Conservation (phyloP, 2,113 vertebrate genomes). For the Thinocorus orbignyianus region DNA sequence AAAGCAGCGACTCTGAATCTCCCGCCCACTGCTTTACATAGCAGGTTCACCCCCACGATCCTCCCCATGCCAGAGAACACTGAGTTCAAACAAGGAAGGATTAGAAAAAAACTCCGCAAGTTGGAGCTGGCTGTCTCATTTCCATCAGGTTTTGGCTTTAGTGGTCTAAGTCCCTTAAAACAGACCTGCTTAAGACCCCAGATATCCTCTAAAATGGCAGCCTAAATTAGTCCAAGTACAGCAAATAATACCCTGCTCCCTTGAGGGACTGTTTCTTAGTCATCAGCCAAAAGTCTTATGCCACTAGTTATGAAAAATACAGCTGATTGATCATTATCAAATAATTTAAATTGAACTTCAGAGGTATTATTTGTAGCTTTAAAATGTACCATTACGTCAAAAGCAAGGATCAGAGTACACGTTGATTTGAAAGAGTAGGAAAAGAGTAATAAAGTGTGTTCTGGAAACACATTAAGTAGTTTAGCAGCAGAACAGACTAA, state of each 20-base stretch:
- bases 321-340: neutral
- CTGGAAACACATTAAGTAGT: neutral
- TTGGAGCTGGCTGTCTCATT: neutral
- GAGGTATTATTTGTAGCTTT: neutral
- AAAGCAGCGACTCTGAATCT: neutral
- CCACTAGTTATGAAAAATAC: neutral
- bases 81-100: neutral
- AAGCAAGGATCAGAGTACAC: neutral
- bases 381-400: neutral
- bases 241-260: neutral
- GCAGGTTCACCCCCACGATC: neutral
- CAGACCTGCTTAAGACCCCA: neutral
- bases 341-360: neutral
- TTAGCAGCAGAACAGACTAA: neutral
- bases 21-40: neutral
- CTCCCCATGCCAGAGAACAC: neutral
- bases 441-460: neutral
- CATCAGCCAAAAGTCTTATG: neutral
- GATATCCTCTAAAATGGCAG: neutral
- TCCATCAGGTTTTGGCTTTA: neutral
- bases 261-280: neutral
- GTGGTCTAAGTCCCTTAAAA: neutral
- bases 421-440: neutral
- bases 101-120: neutral
- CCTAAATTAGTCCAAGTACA: neutral